Conservation (phyloP, 2,888 invertebrate species). For the Amiota minor region DNA sequence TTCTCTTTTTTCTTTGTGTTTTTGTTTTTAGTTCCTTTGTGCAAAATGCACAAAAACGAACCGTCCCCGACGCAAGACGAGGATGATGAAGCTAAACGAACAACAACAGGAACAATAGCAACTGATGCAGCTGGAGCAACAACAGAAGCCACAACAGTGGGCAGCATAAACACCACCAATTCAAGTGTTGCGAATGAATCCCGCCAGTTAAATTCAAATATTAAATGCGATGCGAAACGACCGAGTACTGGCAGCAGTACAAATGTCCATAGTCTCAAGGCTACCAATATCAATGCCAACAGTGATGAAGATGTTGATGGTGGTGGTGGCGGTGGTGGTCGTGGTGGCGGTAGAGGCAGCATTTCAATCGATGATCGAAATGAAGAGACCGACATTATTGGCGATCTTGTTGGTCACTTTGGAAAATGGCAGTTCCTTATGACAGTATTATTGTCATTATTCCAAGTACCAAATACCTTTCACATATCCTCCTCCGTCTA, state of each 20-base stretch:
- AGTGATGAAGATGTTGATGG: conserved; percentile 13
- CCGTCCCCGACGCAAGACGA: conserved; percentile 64
- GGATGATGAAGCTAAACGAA: conserved; percentile 32
- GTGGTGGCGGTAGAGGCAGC: conserved; percentile 30
- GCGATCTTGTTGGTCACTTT: conserved; percentile 81
- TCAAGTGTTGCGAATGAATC: conserved; percentile 36
- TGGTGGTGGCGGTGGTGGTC: conserved; percentile 14
- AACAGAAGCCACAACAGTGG: neutral
- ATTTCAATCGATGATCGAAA: conserved; percentile 56
- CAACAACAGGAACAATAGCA: conserved; percentile 29
- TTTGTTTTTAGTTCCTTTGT: conserved; percentile 62
- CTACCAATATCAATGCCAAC: conserved; percentile 29
- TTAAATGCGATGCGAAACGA: conserved; percentile 28
- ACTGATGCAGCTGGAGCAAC: conserved; percentile 30
- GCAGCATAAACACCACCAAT: conserved; percentile 28
- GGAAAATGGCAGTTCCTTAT: conserved; percentile 85
- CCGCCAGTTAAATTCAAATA: conserved; percentile 35
- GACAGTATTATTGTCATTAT: conserved; percentile 82
- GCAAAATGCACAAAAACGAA: conserved; percentile 71
- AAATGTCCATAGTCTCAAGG: conserved; percentile 32
- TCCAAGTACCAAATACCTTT: conserved; percentile 87
- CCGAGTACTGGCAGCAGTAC: conserved; percentile 35
- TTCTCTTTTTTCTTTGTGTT: neutral
- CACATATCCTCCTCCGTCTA: conserved; percentile 86
- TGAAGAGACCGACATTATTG: conserved; percentile 79